Base-by-base conservation (phyloP, 2,113 vertebrate species). In the Gadus macrocephalus region DNA sequence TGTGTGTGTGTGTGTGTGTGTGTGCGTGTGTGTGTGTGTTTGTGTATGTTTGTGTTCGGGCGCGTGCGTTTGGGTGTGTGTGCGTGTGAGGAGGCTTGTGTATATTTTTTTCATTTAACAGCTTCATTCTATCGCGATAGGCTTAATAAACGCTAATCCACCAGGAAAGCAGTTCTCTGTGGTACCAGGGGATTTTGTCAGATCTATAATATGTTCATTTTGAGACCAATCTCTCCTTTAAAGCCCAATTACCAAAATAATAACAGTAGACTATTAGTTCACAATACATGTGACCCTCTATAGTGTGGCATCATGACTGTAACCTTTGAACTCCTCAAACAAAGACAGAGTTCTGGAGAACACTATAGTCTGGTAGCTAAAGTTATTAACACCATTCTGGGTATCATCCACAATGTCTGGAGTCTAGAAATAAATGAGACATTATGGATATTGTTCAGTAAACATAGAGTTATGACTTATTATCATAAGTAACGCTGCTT, bases 51-150 rank as follows among this genome's bases (percentile, higher is more conserved):
- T n/a, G n/a, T n/a, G n/a, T n/a, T n/a, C n/a, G n/a, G n/a, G n/a
- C n/a, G n/a, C n/a, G n/a, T n/a, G n/a, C n/a, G n/a, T 62, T 6
- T 62, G 61, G 27, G 61, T 62, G 61, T 62, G 61, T 62, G 61
- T 25, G 4, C 1, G 61, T 15, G 14, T 27, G 61, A 4, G 31
- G 31, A 31, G 31, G 31, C 31, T 31, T 63, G 61, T 28, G 22
- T 28, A 25, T 63, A 25, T 64, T 27, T 17, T 15, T 31, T n/a
- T 58, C 5, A 58, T 58, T n/a, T 58, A n/a, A 64, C 25, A 35
- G 62, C 27, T 64, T 25, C 15, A 28, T 28, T 25, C 62, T 35
- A 25, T 64, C 27, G 15, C 31, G 62, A 64, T 27, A 31, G 62
- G 62, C 25, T 64, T 31, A 31, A 9, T 20, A 14, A 25, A 25